Base-by-base conservation (phyloP, 2,113 vertebrate genomes). In the Desmodus rotundus region DNA sequence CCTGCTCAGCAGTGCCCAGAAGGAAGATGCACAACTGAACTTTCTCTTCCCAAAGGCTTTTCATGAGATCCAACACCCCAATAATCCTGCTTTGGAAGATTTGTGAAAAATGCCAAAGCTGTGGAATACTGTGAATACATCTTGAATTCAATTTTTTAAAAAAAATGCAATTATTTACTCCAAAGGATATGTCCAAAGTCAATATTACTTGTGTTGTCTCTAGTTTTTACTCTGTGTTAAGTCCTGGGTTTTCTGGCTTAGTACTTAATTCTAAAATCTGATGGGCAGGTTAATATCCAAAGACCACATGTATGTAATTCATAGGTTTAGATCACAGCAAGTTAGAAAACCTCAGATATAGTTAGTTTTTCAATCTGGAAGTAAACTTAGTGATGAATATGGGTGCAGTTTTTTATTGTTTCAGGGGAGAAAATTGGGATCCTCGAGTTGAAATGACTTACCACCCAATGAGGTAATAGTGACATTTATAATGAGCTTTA, bases 401-500 rank as follows among this genome's bases (percentile, higher is more conserved):
- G 31, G 20, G 11, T 73, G 1, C 10, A 52, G 17, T 3, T 54
- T 95, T 91, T 92, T 74, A 58, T 43, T 63, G 45, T 84, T 28
- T 5, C n/a, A 85, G 31, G 70, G 33, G 8, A 88, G 58, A 78
- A 87, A 86, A 63, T 22, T n/a, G 20, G 73, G n/a, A 20, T n/a
- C 78, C 33, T 87, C 26, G 14, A 78, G 24, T 73, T 90, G 52
- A 87, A 89, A 81, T 84, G 33, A 85, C 45, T 89, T 80, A 81
- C 58, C 63, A 50, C 10, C 12, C 63, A 92, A 96, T 43, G n/a
- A 72, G 31, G 33, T 77, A 78, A 68, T 77, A 78, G 61, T 91
- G 45, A 50, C 14, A 61, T 81, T 87, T 74, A 43, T 50, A 83
- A 84, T 87, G 47, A 86, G 16, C 26, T 70, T 88, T 70, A 81